Evolutionary conservation across 2,797 vertebrate species (phyloP).

Genomic region (Synaphobranchus kaupii): DNA sequence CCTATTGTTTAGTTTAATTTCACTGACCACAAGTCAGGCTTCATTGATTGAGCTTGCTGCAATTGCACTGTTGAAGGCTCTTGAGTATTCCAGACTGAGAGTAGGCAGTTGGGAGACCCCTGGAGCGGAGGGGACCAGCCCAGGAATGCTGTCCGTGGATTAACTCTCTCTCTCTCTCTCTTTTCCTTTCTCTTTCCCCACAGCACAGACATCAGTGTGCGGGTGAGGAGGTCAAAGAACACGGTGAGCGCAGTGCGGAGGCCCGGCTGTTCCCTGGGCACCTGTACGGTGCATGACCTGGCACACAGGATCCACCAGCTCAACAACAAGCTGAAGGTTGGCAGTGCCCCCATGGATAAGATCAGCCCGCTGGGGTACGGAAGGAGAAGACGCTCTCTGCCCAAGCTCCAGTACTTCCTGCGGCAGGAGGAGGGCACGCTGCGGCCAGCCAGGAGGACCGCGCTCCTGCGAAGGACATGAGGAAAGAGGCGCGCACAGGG

Average conservation of each 20-base stretch:
- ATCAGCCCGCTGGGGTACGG: slow-evolving; percentile 80
- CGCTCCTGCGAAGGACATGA: slow-evolving; percentile 40
- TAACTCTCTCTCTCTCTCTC: slow-evolving; percentile 8
- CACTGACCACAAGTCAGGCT: not conserved
- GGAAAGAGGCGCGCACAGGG: slow-evolving; percentile 42
- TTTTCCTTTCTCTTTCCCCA: not conserved
- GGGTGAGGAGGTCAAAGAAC: slow-evolving; percentile 76
- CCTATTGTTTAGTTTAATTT: not conserved
- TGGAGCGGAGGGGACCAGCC: not conserved
- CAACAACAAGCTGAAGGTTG: slow-evolving; percentile 65
- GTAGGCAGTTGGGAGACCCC: not conserved
- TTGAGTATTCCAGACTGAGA: not conserved
- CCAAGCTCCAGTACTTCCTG: slow-evolving; percentile 35
- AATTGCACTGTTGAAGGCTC: not conserved
- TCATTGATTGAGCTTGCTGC: not conserved
- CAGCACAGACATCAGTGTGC: slow-evolving; percentile 59
- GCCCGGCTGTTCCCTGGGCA: slow-evolving; percentile 78
- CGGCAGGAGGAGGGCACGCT: slow-evolving; percentile 23
- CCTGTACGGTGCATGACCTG: slow-evolving; percentile 79
- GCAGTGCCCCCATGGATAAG: slow-evolving; percentile 71
- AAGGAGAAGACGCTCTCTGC: slow-evolving; percentile 70
- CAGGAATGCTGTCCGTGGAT: slow-evolving; percentile 34
- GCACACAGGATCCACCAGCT: slow-evolving; percentile 70
- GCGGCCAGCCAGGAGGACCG: slow-evolving; percentile 28
- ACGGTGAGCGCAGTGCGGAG: slow-evolving; percentile 59